phyloP scores from a whole-genome alignment of 1,140 invertebrate genomes.

The Triops cancriformis region DNA sequence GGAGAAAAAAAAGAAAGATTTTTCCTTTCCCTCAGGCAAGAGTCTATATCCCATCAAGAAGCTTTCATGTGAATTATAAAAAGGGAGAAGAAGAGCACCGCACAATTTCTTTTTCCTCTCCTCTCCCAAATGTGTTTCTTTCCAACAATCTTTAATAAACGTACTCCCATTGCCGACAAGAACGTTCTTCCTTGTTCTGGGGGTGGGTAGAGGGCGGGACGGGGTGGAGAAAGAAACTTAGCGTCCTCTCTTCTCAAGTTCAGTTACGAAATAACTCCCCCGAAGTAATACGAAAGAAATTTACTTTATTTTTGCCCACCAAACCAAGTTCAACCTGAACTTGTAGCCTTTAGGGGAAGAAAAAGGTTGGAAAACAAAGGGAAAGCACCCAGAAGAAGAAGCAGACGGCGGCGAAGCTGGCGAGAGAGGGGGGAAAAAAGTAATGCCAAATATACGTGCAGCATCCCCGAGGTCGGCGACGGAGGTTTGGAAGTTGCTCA shows the following conservation, averaged over 20 bases:
- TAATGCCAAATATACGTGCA: neutral
- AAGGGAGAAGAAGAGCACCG: neutral
- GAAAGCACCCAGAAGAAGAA: neutral
- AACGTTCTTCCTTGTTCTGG: neutral
- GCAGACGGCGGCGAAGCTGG: neutral
- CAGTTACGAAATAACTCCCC: neutral
- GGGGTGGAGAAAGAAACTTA: neutral
- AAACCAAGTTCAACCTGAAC: neutral
- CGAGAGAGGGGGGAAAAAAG: neutral
- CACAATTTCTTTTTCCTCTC: neutral
- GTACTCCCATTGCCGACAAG: neutral
- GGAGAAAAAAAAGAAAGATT: neutral
- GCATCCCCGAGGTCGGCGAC: neutral
- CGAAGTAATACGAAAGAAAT: neutral
- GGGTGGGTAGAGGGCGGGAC: too few relatives aligned
- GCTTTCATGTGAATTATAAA: conserved; percentile 11
- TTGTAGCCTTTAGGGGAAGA: neutral
- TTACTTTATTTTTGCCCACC: neutral
- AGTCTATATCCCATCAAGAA: conserved; percentile 1
- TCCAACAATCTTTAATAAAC: conserved; percentile 1
- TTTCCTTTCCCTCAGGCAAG: neutral
- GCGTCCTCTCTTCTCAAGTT: neutral
- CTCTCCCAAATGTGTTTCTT: neutral
- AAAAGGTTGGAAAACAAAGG: neutral
- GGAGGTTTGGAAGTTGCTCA: neutral